Evolutionary conservation across 2,113 vertebrate genomes (phyloP).

Genomic region (Lampris megalopsis): DNA sequence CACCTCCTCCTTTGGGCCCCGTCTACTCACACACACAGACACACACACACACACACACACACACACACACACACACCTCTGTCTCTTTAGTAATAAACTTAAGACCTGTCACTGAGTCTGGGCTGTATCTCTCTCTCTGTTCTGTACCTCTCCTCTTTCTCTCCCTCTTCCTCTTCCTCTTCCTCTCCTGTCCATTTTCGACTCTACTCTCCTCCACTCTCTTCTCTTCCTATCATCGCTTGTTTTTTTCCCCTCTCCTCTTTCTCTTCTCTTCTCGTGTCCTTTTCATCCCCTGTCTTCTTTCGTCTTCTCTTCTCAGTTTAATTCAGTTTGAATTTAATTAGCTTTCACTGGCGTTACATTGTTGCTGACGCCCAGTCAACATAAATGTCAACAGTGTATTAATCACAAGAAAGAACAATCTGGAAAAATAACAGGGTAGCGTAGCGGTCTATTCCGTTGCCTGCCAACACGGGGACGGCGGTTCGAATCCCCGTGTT

Average conservation of each 20-base stretch:
- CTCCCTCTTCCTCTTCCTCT: neutral
- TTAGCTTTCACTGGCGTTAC: too few relatives aligned
- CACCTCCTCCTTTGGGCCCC: slow-evolving; percentile 19
- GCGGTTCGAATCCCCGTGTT: too few relatives aligned
- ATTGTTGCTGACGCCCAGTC: too few relatives aligned
- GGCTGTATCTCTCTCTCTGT: too few relatives aligned
- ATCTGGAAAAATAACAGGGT: too few relatives aligned
- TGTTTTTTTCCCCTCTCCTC: neutral
- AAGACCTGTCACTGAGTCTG: neutral
- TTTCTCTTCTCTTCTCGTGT: neutral
- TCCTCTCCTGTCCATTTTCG: neutral
- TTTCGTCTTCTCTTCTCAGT: neutral
- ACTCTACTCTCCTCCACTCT: neutral
- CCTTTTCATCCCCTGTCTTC: neutral
- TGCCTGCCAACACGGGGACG: too few relatives aligned
- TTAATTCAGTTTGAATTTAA: too few relatives aligned
- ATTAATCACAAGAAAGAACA: too few relatives aligned
- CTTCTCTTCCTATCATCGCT: neutral
- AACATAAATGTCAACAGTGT: too few relatives aligned
- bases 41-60: neutral
- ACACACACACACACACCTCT: slow-evolving; percentile 4
- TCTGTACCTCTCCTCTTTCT: neutral
- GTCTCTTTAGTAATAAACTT: slow-evolving; percentile 36
- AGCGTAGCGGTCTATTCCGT: too few relatives aligned
- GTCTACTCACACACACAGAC: too few relatives aligned